Evolutionary conservation across 1,140 invertebrate genomes (phyloP), one percentile per base, ranked within the genome.

Genomic region (Saccostrea glomerata): DNA sequence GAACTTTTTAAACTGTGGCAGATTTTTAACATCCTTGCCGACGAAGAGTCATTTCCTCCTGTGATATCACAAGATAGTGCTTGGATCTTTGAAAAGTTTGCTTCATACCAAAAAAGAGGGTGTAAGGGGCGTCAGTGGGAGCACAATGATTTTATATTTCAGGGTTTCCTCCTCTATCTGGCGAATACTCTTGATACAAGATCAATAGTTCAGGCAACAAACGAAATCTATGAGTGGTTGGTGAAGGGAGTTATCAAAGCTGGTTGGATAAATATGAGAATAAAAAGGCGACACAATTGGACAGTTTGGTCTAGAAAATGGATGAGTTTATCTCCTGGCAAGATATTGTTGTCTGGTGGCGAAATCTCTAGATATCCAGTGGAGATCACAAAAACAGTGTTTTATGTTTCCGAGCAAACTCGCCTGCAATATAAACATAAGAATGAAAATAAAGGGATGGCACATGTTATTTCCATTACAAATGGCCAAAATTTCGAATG

Each of bases 201-300:
- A 30, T 73, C 66, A 30, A 30, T 30, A n/a, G 6, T 25, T 25
- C 25, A 30, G 23, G n/a, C 66, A 30, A 25, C 23, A 73, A 73
- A 36, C 6, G 82, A 86, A 36, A 40, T 87, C 9, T 60, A 89
- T 20, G 25, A 58, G 2, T 88, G 86, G 85, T n/a, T 90, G 15
- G 73, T 89, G 7, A 23, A 47, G 15, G 86, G 86, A 66, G 55
- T 86, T 5, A 55, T 90, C 30, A 87, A 87, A 70, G 36, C 30
- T 36, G 88, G 86, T 7, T 87, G 86, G 84, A 36, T 90, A 17
- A 77, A 84, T 73, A 86, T 87, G 25, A 86, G 90, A 17, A 88
- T 70, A 17, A 87, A 82, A 58, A 89, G 89, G 55, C 88, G 87
- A 77, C 70, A 86, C 12, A 90, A 90, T 55, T 90, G 90, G 90